Base-by-base conservation (phyloP, 2,113 vertebrate species). In the Naja naja region DNA sequence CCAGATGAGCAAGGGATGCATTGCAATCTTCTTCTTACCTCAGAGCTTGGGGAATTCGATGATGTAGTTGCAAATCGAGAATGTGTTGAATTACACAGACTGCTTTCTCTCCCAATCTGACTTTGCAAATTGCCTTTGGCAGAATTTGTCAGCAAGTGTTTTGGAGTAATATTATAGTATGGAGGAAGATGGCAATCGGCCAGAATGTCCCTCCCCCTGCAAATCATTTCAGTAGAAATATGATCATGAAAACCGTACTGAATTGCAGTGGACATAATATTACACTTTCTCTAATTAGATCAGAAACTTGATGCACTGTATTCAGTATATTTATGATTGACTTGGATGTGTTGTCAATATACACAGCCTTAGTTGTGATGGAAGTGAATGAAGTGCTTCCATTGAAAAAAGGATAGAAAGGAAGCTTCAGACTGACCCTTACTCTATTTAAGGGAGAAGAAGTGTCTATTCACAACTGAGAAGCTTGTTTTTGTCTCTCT, bases 71-170 rank as follows among this genome's bases (percentile, higher is more conserved):
- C 93, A 92, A 85, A 90, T 85, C 45, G 95, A 52, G 93, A 91
- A 88, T 25, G 23, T 34, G 60, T 90, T 22, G 69, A 81, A 0
- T 94, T 94, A 93, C 93, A 87, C 88, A 88, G 87, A 69, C 95
- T 95, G 95, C 23, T 94, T 93, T 96, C 89, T 88, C n/a, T 95
- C 94, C 93, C 30, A 55, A 87, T 86, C 94, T 95, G 94, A 86
- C 0, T 0, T 92, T 93, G 94, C 56, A 94, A 92, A 92, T 92
- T 88, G 81, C 89, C 74, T 91, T 95, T 10, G 0, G 92, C 91
- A 95, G 88, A 93, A 30, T 0, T 22, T 94, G 93, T 95, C 94
- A 94, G 88, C 88, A n/a, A 94, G 94, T 0, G 0, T 23, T 6
- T 64, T n/a, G 91, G 93, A 92, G 25, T 30, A 94, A 95, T 89